Base-by-base conservation (phyloP, 2,113 vertebrate genomes). In the Plecturocebus donacophilus region DNA sequence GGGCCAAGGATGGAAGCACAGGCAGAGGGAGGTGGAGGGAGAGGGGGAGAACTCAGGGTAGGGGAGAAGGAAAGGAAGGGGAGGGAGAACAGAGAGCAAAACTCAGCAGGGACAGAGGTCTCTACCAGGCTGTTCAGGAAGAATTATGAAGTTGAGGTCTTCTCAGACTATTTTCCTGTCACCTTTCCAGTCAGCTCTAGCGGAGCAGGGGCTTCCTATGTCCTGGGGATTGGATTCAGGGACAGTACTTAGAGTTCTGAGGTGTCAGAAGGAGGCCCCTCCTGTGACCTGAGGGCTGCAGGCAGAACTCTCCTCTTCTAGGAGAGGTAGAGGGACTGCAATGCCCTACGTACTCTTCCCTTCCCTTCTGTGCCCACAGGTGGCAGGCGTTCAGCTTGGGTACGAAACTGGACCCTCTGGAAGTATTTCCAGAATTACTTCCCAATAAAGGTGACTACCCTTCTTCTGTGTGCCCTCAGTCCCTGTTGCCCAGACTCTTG, bases 361-460 rank as follows among this genome's bases (percentile, higher is more conserved):
- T 80, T 92, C 61, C 30, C 45, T 93, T 91, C 68, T 93, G 79
- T 99, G 86, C 92, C n/a, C 54, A 93, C 70, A 11, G 99, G 99
- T 58, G 99, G 99, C 85, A 99, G 99, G 38, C 98, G 98, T 92
- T 99, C 97, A 64, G 87, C 96, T 3, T 99, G 99, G 99, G 83
- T 99, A 85, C 96, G 99, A 80, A 98, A 87, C 58, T 99, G 99
- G 99, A 97, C n/a, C 0, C 6, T 99, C 13, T 99, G 99, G 99
- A 98, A 97, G 10, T 98, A 98, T 96, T 99, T 99, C 97, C 96
- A 94, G 89, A 99, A 99, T 87, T 99, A 99, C 96, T 99, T 99
- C 95, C 99, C 99, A 8, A 89, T 99, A 64, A 98, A 94, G 91
- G 99, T 99, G 96, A 98, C 92, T 7, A 58, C 9, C 27, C 76